Base-by-base conservation (phyloP, 2,797 vertebrate species). In the Leuciscus waleckii region DNA sequence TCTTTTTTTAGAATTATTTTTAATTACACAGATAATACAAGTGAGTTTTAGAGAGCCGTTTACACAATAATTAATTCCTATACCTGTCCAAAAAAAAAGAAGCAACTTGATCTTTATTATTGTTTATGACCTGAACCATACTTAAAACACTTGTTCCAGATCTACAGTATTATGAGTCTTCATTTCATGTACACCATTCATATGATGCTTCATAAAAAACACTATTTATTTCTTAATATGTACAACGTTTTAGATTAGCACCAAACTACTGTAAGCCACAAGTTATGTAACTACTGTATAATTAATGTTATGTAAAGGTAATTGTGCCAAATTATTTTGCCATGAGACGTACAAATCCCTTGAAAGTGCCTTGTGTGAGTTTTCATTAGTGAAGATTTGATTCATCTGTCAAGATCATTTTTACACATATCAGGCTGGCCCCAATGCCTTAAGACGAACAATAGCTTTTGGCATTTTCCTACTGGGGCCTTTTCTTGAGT, bases 401-500 rank as follows among this genome's bases (percentile, higher is more conserved):
- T 39, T 75, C 70, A 17, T 61, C 68, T 88, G 90, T 91, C 87
- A 85, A 81, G 37, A 79, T 83, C 56, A 76, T 86, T 93, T 91
- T 89, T 79, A 89, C 89, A 91, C 82, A 76, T 83, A 90, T 89
- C 63, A 87, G 90, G 69, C 39, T 14, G 46, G 92, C 93, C 92
- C 93, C 92, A 94, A 89, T 92, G 92, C 61, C 75, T 71, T 88
- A 79, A 78, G 83, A 81, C 65, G 87, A 89, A 86, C 87, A 90
- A 89, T 79, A 71, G 90, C 89, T 89, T 91, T 90, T 92, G 79
- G 77, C 83, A 65, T 89, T 82, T 90, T 91, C 88, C 84, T 56
- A 80, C 84, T 81, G 69, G 88, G 83, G 83, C 70, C 87, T 87
- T 75, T 81, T 46, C 88, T 77, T 87, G 68, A 87, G 86, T 37